Base-by-base conservation (phyloP, 1,140 invertebrate genomes). In the Maconellicoccus hirsutus region DNA sequence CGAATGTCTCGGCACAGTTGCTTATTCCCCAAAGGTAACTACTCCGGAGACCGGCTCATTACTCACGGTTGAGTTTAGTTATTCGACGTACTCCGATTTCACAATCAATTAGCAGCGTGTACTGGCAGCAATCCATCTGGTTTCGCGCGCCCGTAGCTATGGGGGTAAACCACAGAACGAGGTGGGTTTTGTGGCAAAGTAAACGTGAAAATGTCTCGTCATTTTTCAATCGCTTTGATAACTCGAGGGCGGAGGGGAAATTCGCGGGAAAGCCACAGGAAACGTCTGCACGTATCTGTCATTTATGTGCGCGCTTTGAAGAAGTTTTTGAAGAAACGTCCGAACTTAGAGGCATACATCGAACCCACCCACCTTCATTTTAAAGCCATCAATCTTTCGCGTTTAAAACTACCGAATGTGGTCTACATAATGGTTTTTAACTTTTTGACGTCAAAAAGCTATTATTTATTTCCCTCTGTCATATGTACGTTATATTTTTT, bases 381-480 rank as follows among this genome's bases (percentile, higher is more conserved):
- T 66, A 66, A 66, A 66, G 22, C 61, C 61, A 66, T 66, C 61
- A 66, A 66, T 66, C 61, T 66, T 66, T 66, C 22, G 61, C 61
- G 61, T 66, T 66, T 66, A 66, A 66, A 66, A 66, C 61, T 66
- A 66, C 61, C 61, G 61, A 66, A 66, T 66, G 61, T 26, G 61
- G 61, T 66, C 61, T 66, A 66, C 61, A 66, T 66, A 66, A 66
- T 66, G 61, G 61, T 66, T 66, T 66, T 66, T 66, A 66, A 66
- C 61, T 66, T 66, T 66, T 66, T 66, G 61, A 66, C 61, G 61
- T 66, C 61, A 66, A 66, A 66, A 66, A 66, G 61, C 61, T 66
- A 66, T 66, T 66, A 66, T 66, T 66, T 66, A 66, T 66, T 66
- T 66, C 61, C 61, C 22, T 66, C 61, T 66, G 61, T 66, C 61